Conservation (phyloP, 1,140 invertebrate genomes). For the Carcinoscorpius rotundicauda region DNA sequence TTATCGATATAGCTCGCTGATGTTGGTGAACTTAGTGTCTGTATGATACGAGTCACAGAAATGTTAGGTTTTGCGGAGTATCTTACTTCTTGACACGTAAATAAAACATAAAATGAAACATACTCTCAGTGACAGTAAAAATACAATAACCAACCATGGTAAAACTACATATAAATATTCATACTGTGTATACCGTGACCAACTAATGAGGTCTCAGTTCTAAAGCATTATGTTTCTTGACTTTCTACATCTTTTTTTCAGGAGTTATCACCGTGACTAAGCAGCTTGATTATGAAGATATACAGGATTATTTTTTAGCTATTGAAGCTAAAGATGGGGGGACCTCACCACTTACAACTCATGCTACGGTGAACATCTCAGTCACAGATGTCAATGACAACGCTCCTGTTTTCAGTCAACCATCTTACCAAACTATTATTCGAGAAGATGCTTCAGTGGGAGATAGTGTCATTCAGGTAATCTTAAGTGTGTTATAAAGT, state of each 20-base stretch:
- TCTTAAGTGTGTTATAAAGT: too few relatives aligned
- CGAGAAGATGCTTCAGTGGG: constrained; percentile 55
- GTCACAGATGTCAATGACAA: constrained; percentile 79
- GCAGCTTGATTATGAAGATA: constrained; percentile 74
- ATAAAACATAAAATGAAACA: too few relatives aligned
- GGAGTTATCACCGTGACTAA: constrained; percentile 54
- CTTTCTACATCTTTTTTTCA: constrained; percentile 48
- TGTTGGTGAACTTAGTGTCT: too few relatives aligned
- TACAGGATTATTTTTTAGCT: constrained; percentile 66
- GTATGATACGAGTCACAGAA: too few relatives aligned
- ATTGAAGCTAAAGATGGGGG: constrained; percentile 67
- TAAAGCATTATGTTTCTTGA: not conserved
- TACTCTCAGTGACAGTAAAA: too few relatives aligned
- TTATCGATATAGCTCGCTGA: too few relatives aligned
- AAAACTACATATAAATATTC: too few relatives aligned
- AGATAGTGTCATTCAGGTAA: constrained; percentile 61
- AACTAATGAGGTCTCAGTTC: too few relatives aligned
- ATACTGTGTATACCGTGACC: too few relatives aligned
- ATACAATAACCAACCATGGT: too few relatives aligned
- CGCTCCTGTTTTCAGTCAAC: constrained; percentile 75
- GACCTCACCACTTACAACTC: constrained; percentile 47
- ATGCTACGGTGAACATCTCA: constrained; percentile 48
- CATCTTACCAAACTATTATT: constrained; percentile 56
- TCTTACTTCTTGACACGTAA: too few relatives aligned
- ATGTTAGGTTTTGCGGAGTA: too few relatives aligned